A percentile compares a stretch with the other conserved stretches of the same genome.
phyloP scores from a whole-genome alignment of 2,888 invertebrate species.

The Latrodectus hesperus region DNA sequence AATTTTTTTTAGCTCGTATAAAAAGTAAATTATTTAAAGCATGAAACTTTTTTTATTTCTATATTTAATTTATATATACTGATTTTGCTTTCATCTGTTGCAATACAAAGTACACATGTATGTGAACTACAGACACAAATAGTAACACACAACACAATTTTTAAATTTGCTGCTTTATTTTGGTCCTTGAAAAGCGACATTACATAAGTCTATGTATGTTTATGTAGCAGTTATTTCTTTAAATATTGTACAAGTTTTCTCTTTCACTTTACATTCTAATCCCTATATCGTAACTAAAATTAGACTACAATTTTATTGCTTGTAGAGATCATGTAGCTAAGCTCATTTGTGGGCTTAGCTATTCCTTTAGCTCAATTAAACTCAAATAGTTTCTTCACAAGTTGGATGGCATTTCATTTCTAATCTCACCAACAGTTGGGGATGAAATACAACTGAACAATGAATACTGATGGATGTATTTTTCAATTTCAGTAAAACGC shows the following conservation, averaged over 20 bases:
- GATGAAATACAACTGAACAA: too few species aligned
- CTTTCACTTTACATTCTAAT: conserved; percentile 39
- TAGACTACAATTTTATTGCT: conserved; percentile 66
- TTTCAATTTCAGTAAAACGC: too few species aligned
- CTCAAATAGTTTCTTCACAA: conserved; percentile 28
- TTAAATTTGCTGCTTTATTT: conserved; percentile 60
- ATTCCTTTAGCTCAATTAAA: conserved; percentile 46
- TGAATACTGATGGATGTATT: too few species aligned
- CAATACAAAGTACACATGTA: too few species aligned
- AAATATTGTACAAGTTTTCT: conserved; percentile 52
- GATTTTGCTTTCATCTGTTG: too few species aligned
- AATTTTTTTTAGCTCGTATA: too few species aligned
- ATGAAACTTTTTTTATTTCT: too few species aligned
- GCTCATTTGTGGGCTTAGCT: conserved; percentile 57
- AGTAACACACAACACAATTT: conserved; percentile 33
- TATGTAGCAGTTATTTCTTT: conserved; percentile 53
- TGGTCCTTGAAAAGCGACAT: conserved; percentile 69
- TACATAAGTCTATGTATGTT: conserved; percentile 63
- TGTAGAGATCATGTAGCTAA: conserved; percentile 49
- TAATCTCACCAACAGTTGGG: neutral
- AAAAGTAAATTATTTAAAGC: too few species aligned
- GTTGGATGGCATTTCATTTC: conserved; percentile 45
- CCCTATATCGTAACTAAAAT: conserved; percentile 55
- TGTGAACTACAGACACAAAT: too few species aligned
- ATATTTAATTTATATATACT: too few species aligned